A percentile compares a stretch with the other conserved stretches of the same genome.
Evolutionary conservation across 2,797 vertebrate species (phyloP).

Genomic region (Pyrrhura leucotis): DNA sequence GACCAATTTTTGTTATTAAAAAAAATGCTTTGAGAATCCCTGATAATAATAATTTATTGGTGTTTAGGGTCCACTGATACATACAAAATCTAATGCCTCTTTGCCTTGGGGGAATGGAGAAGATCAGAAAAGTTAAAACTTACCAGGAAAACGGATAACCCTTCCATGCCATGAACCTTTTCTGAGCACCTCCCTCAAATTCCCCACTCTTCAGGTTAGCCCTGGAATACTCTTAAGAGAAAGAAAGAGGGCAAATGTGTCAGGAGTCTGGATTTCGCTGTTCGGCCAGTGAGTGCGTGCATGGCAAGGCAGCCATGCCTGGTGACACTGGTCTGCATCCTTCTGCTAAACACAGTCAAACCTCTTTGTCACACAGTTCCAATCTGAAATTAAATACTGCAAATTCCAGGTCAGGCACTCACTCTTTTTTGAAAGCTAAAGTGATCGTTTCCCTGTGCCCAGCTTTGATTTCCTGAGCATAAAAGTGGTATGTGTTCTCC

Average conservation of each 20-base stretch:
- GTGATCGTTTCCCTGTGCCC: slow-evolving; percentile 11
- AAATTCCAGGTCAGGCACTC: neutral
- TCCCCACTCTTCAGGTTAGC: neutral
- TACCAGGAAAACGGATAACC: neutral
- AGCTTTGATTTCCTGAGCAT: slow-evolving; percentile 27
- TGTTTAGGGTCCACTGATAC: neutral
- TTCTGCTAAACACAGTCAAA: neutral
- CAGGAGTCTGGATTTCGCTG: neutral
- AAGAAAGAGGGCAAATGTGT: neutral
- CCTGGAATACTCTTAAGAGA: neutral
- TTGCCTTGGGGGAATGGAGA: neutral
- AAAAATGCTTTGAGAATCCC: neutral
- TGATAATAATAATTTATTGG: neutral
- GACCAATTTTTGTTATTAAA: neutral
- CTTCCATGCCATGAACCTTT: accelerated
- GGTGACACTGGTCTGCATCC: neutral
- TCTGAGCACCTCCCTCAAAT: neutral
- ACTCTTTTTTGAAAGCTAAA: slow-evolving; percentile 29
- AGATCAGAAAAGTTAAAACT: neutral
- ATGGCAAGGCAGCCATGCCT: accelerated
- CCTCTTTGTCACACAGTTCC: neutral
- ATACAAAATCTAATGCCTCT: neutral
- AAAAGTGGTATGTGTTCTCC: slow-evolving; percentile 14
- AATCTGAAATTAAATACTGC: neutral
- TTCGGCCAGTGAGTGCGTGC: accelerated